These are phyloP conservation scores for Steinernema scapterisci DNA, from an alignment of 2,888 invertebrate genomes.

Conservation along the genomic window DNA sequence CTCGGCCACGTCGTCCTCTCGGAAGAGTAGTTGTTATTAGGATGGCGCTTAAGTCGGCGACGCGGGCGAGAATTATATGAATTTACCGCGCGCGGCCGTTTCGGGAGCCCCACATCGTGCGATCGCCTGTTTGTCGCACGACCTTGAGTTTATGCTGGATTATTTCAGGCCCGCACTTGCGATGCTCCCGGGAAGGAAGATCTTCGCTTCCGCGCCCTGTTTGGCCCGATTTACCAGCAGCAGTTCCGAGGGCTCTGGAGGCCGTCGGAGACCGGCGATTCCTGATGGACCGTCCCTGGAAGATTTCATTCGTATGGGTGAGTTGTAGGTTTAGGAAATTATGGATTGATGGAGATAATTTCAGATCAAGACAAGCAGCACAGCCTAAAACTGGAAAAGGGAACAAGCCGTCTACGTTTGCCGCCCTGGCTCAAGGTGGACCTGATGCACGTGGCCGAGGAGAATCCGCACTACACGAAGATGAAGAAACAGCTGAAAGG, in stretches of 20 bases:
- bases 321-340: background rate
- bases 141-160: background rate
- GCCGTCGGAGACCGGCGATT: constrained; percentile 31
- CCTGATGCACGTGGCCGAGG: constrained; percentile 44
- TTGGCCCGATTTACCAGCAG: constrained; percentile 12
- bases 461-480: constrained; percentile 54
- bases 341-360: background rate
- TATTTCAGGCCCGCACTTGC: background rate
- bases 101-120: background rate
- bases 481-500: constrained; percentile 62
- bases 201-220: constrained; percentile 2
- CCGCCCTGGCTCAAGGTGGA: constrained; percentile 66
- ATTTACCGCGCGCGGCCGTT: background rate
- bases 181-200: background rate
- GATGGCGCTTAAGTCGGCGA: background rate
- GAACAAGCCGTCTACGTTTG: constrained; percentile 56
- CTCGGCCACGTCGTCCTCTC: no score
- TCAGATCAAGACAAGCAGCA: constrained; percentile 38
- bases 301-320: constrained; percentile 58
- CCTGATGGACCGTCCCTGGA: constrained; percentile 59
- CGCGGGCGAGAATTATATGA: background rate
- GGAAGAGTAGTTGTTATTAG: no score
- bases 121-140: background rate
- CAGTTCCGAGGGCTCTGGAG: constrained; percentile 19
- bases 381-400: constrained; percentile 55